A percentile compares a stretch with the other conserved stretches of the same genome.
These are phyloP conservation scores for Fregata magnificens DNA, from an alignment of 2,113 vertebrate genomes.

Conservation along the genomic window DNA sequence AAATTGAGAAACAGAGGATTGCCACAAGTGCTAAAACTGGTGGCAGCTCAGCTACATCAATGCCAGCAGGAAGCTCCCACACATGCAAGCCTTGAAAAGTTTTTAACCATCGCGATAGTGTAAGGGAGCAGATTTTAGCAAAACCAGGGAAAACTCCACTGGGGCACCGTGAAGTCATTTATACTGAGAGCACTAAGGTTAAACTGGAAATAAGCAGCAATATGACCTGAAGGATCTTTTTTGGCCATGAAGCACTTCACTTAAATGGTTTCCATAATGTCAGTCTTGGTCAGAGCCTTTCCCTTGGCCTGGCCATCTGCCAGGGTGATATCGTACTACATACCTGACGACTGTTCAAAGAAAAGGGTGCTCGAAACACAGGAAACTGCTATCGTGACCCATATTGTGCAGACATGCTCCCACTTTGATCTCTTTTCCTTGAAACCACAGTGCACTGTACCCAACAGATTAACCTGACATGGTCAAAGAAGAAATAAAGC, in stretches of 20 bases:
- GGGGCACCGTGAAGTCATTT: neutral
- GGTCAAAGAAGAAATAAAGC: neutral
- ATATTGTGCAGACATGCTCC: neutral
- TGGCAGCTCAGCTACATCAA: neutral
- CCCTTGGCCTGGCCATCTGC: neutral
- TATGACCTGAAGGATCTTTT: neutral
- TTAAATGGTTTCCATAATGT: neutral
- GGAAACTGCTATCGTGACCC: constrained; percentile 13
- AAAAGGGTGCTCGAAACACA: neutral
- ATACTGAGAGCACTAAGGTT: neutral
- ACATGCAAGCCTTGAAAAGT: neutral
- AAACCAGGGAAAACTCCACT: neutral
- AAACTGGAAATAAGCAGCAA: neutral
- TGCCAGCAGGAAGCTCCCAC: neutral
- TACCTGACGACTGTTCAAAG: constrained; percentile 22
- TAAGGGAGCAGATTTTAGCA: neutral
- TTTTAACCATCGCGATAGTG: fast-evolving
- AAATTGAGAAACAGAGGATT: fast-evolving
- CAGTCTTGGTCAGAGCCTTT: neutral
- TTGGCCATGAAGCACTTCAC: neutral
- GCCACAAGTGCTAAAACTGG: fast-evolving
- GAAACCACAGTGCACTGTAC: neutral
- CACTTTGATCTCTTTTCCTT: constrained; percentile 46
- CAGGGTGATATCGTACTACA: neutral
- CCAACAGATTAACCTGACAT: neutral